These are phyloP conservation scores for Psilopsiagon aurifrons DNA, from an alignment of 2,113 vertebrate genomes.

Conservation along the genomic window DNA sequence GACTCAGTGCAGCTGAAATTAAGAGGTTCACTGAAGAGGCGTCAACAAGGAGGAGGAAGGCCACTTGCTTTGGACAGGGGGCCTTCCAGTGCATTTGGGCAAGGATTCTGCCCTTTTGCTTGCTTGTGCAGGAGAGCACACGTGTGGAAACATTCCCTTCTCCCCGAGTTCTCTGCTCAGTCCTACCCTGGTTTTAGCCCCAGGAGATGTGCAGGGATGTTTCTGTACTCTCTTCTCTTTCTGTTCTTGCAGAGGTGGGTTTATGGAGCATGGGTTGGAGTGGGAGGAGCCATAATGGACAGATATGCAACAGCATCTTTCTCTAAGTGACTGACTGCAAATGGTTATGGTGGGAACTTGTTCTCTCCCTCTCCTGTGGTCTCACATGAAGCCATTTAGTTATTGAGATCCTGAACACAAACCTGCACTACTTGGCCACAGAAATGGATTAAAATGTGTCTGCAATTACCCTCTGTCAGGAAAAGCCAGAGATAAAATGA, in stretches of 20 bases:
- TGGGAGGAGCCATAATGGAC: fast-evolving
- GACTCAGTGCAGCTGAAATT: neutral
- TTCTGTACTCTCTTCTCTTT: neutral
- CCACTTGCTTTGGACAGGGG: neutral
- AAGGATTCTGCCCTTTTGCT: neutral
- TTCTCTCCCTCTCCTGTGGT: neutral
- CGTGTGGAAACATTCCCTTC: fast-evolving
- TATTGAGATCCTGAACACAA: neutral
- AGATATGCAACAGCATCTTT: neutral
- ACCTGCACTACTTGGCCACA: neutral
- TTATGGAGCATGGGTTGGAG: fast-evolving
- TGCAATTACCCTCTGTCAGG: neutral
- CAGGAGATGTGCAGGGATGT: neutral
- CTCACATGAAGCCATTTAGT: fast-evolving
- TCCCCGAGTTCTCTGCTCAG: neutral
- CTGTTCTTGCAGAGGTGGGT: fast-evolving
- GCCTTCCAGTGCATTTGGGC: fast-evolving
- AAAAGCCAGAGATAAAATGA: fast-evolving
- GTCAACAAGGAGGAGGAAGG: neutral
- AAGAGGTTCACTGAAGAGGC: neutral
- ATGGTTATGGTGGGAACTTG: neutral
- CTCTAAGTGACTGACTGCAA: neutral
- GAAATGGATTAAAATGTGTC: neutral
- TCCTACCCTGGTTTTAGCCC: neutral
- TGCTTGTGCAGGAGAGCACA: neutral